Base-by-base conservation (phyloP, 2,797 vertebrate species). In the Manis crassicaudata region DNA sequence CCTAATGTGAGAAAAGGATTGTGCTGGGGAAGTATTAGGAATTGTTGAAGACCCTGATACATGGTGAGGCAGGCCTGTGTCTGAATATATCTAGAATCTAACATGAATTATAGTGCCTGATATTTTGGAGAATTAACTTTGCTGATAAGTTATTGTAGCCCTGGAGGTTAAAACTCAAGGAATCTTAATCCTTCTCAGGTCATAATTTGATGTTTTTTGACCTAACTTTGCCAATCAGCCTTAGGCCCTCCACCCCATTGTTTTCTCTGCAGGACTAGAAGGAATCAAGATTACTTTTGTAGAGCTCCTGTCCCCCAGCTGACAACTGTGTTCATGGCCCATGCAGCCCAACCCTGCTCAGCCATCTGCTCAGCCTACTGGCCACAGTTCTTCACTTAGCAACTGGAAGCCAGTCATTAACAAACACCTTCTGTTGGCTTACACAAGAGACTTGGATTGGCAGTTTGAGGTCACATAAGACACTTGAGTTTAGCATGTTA, bases 321-420 rank as follows among this genome's bases (percentile, higher is more conserved):
- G 92, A 40, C 35, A 92, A 73, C 63, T 93, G 7, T 56, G 62
- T 95, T 87, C 87, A 96, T 70, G 73, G 94, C 96, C 87, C 96
- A 70, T 32, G 63, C 54, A 88, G 17, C 35, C 58, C 82, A 60
- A 14, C 40, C 67, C 16, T 80, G 63, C 73, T 85, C 72, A 88
- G 81, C 96, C 96, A 97, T 98, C 95, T 98, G 96, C 88, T 96
- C 90, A 88, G 37, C 90, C 87, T 91, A 91, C 52, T 60, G 58
- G 67, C 62, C 72, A 84, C 65, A 62, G 88, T 46, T 94, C 52
- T 70, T 9, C 37, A 43, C 40, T 70, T 94, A 95, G 92, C 83
- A 95, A 95, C 96, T 94, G 92, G 97, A 95, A 85, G 90, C 54
- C 76, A 90, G 50, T 92, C 88, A 91, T 90, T 96, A 95, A 81